phyloP scores from a whole-genome alignment of 2,888 invertebrate genomes.

The Autographa gamma region DNA sequence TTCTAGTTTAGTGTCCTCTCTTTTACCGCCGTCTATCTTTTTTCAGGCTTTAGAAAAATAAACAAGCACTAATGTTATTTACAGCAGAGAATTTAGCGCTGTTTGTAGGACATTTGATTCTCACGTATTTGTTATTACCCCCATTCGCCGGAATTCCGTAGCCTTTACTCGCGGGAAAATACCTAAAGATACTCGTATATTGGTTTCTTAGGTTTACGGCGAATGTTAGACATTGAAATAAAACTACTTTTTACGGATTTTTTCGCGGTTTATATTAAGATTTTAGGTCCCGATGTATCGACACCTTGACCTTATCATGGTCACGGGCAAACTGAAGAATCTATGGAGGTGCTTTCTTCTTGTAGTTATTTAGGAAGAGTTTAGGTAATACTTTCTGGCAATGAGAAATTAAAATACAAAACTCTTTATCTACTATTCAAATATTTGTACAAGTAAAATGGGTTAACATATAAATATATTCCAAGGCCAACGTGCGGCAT shows the following conservation, averaged over 20 bases:
- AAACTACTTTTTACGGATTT: too few relatives aligned
- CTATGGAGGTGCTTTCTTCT: too few relatives aligned
- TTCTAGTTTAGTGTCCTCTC: too few relatives aligned
- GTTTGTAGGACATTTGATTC: neutral
- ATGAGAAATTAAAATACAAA: neutral
- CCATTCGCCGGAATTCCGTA: neutral
- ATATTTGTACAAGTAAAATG: slow-evolving; percentile 4
- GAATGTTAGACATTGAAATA: too few relatives aligned
- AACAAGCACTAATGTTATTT: neutral
- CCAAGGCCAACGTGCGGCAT: neutral
- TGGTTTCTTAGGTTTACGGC: too few relatives aligned
- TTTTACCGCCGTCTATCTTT: too few relatives aligned
- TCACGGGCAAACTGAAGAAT: too few relatives aligned
- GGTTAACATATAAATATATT: neutral
- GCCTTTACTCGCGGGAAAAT: slow-evolving; percentile 1
- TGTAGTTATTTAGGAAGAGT: too few relatives aligned
- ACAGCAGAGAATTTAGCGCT: neutral
- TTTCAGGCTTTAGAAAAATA: neutral
- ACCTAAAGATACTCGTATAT: neutral
- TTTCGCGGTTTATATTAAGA: too few relatives aligned
- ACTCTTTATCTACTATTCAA: neutral
- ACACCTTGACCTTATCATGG: too few relatives aligned
- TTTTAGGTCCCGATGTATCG: too few relatives aligned
- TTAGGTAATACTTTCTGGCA: neutral
- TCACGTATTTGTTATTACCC: neutral